A percentile compares a stretch with the other conserved stretches of the same genome.
Evolutionary conservation across 2,797 vertebrate species (phyloP).

Genomic region (Myotis vivesi): DNA sequence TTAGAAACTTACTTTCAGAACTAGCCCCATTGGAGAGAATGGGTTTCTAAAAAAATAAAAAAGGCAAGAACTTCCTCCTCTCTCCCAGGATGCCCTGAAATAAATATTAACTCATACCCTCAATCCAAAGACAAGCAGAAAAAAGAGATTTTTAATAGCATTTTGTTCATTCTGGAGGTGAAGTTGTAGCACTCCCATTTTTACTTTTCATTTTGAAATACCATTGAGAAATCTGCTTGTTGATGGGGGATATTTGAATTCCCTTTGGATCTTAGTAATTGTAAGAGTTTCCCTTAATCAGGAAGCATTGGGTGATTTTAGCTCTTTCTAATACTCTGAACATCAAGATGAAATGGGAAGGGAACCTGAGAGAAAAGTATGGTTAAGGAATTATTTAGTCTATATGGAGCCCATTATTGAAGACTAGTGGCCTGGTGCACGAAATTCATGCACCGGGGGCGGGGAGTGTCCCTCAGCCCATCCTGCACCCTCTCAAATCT

Average conservation of each 20-base stretch:
- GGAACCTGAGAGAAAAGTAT: neutral
- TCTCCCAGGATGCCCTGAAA: constrained; percentile 58
- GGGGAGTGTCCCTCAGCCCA: too few species aligned
- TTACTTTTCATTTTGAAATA: constrained; percentile 55
- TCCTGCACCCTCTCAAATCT: too few species aligned
- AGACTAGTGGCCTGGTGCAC: neutral
- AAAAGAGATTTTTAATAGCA: constrained; percentile 60
- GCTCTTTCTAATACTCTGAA: neutral
- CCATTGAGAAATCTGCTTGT: neutral
- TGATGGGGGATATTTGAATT: constrained; percentile 64
- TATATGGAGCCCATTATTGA: neutral
- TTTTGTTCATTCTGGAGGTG: constrained; percentile 79
- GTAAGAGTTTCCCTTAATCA: constrained; percentile 64
- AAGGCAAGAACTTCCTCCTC: neutral
- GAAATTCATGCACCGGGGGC: too few species aligned
- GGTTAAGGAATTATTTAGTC: neutral
- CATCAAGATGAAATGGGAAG: constrained; percentile 23
- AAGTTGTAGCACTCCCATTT: constrained; percentile 45
- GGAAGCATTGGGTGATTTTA: neutral
- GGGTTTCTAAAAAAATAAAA: constrained; percentile 27
- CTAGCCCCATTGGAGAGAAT: constrained; percentile 81
- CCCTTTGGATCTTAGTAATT: constrained; percentile 65
- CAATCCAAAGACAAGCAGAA: constrained; percentile 58
- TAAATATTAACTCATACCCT: constrained; percentile 55
- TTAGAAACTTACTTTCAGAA: constrained; percentile 89